Conservation (phyloP, 1,140 invertebrate genomes). For the Drosophila arizonae region DNA sequence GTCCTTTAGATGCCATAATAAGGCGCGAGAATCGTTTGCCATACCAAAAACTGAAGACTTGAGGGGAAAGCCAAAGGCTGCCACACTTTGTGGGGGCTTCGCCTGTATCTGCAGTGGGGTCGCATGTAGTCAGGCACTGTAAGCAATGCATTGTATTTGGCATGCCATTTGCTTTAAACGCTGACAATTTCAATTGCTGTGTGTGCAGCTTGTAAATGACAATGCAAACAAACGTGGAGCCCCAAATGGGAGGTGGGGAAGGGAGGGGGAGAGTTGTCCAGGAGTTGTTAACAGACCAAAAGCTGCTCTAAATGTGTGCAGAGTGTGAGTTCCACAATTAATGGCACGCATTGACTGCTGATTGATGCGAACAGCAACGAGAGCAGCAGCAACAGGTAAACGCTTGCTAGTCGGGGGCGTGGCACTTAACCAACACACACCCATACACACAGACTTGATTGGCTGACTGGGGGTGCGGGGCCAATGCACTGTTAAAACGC, state of each 20-base stretch:
- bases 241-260: neutral
- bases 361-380: constrained; percentile 21
- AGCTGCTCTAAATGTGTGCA: neutral
- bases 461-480: constrained; percentile 40
- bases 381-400: constrained; percentile 33
- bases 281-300: constrained; percentile 38
- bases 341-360: constrained; percentile 40
- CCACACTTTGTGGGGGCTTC: neutral
- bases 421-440: neutral
- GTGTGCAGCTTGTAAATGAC: constrained; percentile 31
- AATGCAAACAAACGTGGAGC: constrained; percentile 32
- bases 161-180: constrained; percentile 57
- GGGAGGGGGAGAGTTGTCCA: constrained; percentile 5
- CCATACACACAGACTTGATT: constrained; percentile 44
- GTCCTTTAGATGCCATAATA: constrained; percentile 36
- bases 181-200: constrained; percentile 65
- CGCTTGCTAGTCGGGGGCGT: neutral
- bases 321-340: constrained; percentile 24
- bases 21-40: constrained; percentile 15
- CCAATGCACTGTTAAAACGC: constrained; percentile 59
- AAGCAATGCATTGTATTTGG: constrained; percentile 52
- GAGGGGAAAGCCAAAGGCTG: neutral
- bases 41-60: constrained; percentile 23
- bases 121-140: constrained; percentile 18
- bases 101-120: neutral